Conservation (phyloP, 2,113 vertebrate genomes). For the Taurulus bubalis region DNA sequence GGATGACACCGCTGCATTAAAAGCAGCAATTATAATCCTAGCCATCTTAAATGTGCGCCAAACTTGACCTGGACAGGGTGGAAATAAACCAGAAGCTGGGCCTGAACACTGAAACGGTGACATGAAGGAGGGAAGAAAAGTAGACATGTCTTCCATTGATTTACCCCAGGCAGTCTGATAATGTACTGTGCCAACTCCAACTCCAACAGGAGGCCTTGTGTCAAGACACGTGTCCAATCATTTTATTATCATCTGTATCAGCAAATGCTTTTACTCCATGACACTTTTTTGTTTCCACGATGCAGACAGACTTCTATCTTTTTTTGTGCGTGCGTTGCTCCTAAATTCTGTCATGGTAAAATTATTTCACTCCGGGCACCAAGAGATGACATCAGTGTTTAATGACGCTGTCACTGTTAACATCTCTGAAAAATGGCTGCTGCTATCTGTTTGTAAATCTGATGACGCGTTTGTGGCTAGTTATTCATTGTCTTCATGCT, state of each 20-base stretch:
- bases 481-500: constrained; percentile 51
- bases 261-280: constrained; percentile 23
- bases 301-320: constrained; percentile 25
- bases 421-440: constrained; percentile 33
- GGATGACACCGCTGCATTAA: constrained; percentile 69
- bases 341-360: constrained; percentile 38
- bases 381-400: constrained; percentile 60
- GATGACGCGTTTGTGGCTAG: constrained; percentile 53
- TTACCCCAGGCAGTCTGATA: constrained; percentile 44
- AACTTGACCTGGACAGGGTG: constrained; percentile 53
- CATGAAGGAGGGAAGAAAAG: constrained; percentile 27
- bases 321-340: constrained; percentile 1
- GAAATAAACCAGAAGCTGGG: constrained; percentile 70
- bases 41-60: constrained; percentile 75
- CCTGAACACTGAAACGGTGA: constrained; percentile 18
- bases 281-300: constrained; percentile 19
- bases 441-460: constrained; percentile 56
- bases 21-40: constrained; percentile 70
- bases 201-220: constrained; percentile 21
- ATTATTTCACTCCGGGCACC: constrained; percentile 44
- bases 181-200: constrained; percentile 33
- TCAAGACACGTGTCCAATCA: constrained; percentile 25
- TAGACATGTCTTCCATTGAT: constrained; percentile 40
- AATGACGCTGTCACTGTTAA: constrained; percentile 46
- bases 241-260: constrained; percentile 46